Evolutionary conservation across 2,797 vertebrate species (phyloP).

Genomic region (Phylloscopus collybita): DNA sequence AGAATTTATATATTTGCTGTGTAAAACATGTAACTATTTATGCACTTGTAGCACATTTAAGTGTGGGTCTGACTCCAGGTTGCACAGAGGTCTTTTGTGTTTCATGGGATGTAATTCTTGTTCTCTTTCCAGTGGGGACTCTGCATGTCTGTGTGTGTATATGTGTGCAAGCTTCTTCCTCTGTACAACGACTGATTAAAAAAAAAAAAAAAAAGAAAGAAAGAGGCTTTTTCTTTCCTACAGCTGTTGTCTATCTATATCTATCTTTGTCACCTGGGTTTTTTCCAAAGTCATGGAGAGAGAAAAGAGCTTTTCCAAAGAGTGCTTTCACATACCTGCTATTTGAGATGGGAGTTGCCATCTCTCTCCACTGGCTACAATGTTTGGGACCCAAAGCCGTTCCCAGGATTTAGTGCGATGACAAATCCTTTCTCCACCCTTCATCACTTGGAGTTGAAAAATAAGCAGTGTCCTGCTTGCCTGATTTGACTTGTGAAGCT

Average conservation of each 20-base stretch:
- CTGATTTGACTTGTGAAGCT: neutral
- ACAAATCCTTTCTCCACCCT: conserved; percentile 47
- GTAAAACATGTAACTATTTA: neutral
- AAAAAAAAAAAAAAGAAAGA: neutral
- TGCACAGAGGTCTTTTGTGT: neutral
- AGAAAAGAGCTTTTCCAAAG: conserved; percentile 68
- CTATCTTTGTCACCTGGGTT: neutral
- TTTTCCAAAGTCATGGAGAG: neutral
- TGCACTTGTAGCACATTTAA: neutral
- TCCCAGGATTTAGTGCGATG: neutral
- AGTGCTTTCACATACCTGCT: conserved; percentile 31
- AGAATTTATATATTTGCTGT: neutral
- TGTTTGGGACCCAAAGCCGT: neutral
- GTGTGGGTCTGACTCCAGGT: neutral
- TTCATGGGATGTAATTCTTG: neutral
- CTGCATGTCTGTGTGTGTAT: fast-evolving
- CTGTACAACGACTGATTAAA: neutral
- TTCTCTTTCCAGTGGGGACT: neutral
- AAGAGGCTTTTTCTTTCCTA: neutral
- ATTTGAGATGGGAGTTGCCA: conserved; percentile 31
- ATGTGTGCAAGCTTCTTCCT: neutral
- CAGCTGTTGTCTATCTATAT: conserved; percentile 74
- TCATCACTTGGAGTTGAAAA: neutral
- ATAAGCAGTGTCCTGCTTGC: neutral
- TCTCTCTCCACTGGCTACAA: neutral